Percentiles rank a stretch among this genome's conserved stretches.
These are phyloP conservation scores for Deilephila elpenor DNA, from an alignment of 2,888 invertebrate species.

Conservation along the genomic window DNA sequence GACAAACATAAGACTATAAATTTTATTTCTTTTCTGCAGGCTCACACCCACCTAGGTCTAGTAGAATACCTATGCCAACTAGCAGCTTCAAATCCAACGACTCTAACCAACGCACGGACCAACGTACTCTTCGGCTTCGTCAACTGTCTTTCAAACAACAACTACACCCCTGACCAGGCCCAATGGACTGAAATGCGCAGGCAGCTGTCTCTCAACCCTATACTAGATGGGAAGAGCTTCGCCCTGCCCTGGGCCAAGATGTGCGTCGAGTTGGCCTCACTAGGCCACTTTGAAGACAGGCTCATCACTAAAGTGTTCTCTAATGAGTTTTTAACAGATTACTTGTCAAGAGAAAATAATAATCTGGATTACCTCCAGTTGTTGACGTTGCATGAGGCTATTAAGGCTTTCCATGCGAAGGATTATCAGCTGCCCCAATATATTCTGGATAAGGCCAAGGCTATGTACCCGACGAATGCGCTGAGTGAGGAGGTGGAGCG, in stretches of 20 bases:
- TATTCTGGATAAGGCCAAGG: slow-evolving; percentile 65
- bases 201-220: slow-evolving; percentile 69
- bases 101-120: slow-evolving; percentile 68
- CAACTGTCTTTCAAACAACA: slow-evolving; percentile 83
- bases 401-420: slow-evolving; percentile 72
- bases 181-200: slow-evolving; percentile 80
- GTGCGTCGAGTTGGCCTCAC: slow-evolving; percentile 82
- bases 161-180: slow-evolving; percentile 82
- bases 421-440: slow-evolving; percentile 67
- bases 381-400: slow-evolving; percentile 83
- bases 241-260: slow-evolving; percentile 82
- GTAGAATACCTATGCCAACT: slow-evolving; percentile 84
- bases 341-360: slow-evolving; percentile 64
- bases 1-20: neutral
- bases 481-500: slow-evolving; percentile 73
- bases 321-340: slow-evolving; percentile 73
- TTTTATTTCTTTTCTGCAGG: slow-evolving; percentile 59
- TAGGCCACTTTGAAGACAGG: slow-evolving; percentile 84
- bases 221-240: slow-evolving; percentile 63
- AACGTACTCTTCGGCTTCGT: slow-evolving; percentile 78
- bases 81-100: slow-evolving; percentile 67
- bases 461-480: slow-evolving; percentile 58
- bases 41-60: slow-evolving; percentile 83
- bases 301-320: slow-evolving; percentile 82
- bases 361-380: slow-evolving; percentile 77